These are phyloP conservation scores for Drosophila mercatorum DNA, from an alignment of 2,888 invertebrate species.

Conservation along the genomic window DNA sequence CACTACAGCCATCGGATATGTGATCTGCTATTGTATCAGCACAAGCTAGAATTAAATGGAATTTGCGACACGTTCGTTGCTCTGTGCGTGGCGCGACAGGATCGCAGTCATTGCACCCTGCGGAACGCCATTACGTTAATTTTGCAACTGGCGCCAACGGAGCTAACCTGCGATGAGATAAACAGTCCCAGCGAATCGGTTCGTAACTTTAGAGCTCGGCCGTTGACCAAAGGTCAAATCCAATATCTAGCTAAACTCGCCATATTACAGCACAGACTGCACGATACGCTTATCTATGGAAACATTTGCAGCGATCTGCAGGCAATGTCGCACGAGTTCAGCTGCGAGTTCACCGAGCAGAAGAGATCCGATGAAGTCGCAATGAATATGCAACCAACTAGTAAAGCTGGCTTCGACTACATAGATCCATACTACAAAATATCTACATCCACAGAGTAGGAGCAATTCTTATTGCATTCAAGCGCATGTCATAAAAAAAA, in stretches of 20 bases:
- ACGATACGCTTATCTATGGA: conserved; percentile 42
- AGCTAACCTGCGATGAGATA: conserved; percentile 49
- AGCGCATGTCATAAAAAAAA: no score
- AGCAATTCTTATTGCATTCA: no score
- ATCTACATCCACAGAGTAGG: background rate
- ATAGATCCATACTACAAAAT: conserved; percentile 39
- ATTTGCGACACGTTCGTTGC: conserved; percentile 59
- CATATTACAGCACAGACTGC: conserved; percentile 45
- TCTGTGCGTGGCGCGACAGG: conserved; percentile 47
- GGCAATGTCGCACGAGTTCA: conserved; percentile 44
- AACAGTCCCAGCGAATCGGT: conserved; percentile 26
- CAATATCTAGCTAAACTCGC: conserved; percentile 47
- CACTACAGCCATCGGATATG: conserved; percentile 63
- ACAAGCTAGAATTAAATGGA: conserved; percentile 43
- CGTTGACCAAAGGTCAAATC: conserved; percentile 41
- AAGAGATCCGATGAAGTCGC: conserved; percentile 28
- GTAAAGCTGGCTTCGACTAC: conserved; percentile 43
- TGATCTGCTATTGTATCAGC: conserved; percentile 36
- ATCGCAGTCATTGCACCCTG: conserved; percentile 27
- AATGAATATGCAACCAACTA: conserved; percentile 47
- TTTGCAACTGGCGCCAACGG: conserved; percentile 35
- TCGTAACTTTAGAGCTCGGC: conserved; percentile 42
- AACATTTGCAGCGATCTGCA: conserved; percentile 41
- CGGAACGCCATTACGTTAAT: conserved; percentile 47
- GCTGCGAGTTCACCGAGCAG: conserved; percentile 27